These are phyloP conservation scores for Tenebrio molitor DNA, from an alignment of 1,140 invertebrate species.

Conservation along the genomic window DNA sequence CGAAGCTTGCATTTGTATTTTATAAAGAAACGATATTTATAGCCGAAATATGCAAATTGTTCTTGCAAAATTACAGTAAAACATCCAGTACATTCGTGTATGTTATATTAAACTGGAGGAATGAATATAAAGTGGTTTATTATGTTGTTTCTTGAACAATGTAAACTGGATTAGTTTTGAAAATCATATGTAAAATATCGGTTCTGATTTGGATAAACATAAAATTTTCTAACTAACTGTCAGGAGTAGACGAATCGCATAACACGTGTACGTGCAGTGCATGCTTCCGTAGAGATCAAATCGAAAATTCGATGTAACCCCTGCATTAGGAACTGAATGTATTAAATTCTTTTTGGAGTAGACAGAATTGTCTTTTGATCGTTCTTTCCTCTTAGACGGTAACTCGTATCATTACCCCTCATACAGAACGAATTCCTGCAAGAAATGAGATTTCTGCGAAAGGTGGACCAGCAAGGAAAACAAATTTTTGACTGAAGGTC, in stretches of 20 bases:
- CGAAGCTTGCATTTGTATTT: slow-evolving; percentile 14
- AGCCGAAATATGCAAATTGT: slow-evolving; percentile 27
- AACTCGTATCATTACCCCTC: neutral
- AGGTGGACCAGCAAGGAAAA: no score
- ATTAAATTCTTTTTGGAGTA: slow-evolving; percentile 24
- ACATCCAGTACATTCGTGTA: slow-evolving; percentile 16
- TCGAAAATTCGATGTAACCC: slow-evolving; percentile 7
- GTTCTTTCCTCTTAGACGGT: neutral
- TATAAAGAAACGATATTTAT: slow-evolving; percentile 35
- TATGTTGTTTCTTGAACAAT: slow-evolving; percentile 15
- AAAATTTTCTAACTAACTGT: neutral
- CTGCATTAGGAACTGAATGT: slow-evolving; percentile 10
- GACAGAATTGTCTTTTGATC: slow-evolving; percentile 17
- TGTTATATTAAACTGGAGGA: slow-evolving; percentile 17
- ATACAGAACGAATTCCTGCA: slow-evolving; percentile 22
- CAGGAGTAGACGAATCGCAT: slow-evolving; percentile 6
- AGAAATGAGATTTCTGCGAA: neutral
- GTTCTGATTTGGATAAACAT: neutral
- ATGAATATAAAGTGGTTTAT: slow-evolving; percentile 33
- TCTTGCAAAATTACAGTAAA: slow-evolving; percentile 25
- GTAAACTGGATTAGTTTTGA: slow-evolving; percentile 15
- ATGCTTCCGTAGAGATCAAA: slow-evolving; percentile 6
- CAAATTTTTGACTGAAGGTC: no score
- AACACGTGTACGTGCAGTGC: slow-evolving; percentile 5
- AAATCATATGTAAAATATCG: neutral